Evolutionary conservation across 2,888 invertebrate genomes (phyloP), one percentile per base, ranked within the genome.

Genomic region (Helleia helle): DNA sequence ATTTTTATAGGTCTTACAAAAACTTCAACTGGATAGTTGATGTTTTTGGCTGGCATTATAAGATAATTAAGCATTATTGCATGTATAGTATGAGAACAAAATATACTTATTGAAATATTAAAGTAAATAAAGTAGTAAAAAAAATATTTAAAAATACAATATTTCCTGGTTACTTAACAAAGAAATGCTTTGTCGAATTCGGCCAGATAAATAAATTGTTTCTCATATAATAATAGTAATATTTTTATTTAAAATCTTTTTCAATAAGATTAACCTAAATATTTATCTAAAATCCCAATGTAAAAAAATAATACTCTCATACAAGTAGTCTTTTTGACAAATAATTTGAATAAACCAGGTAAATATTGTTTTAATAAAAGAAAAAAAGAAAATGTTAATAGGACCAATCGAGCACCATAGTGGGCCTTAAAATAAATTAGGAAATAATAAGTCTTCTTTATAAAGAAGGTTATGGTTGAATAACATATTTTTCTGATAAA

Each of bases 251-350:
- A 5, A 22, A 22, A 22, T 22, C 22, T 22, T 7, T 22, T 8
- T n/a, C n/a, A n/a, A n/a, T n/a, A 29, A 4, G 17, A 34, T 11
- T 9, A 22, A 9, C 11, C 22, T 34, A 22, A 17, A 22, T 9
- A 9, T 31, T 18, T 3, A 5, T 11, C 12, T 4, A 17, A 17
- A 31, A 17, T 22, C 12, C 34, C 12, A 22, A 34, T 34, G 22
- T 22, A 18, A n/a, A n/a, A 31, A 31, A 31, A 31, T 31, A 31
- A 31, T 17, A 31, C 31, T 34, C 34, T 34, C 34, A 34, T 12
- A 34, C 6, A 22, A 8, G 8, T 22, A 22, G 22, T 34, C 6
- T 34, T 34, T 34, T 18, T 22, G 18, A 4, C 31, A 34, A 34
- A 34, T 34, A 31, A 31, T 31, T 34, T 18, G 17, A 34, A 22